phyloP scores from a whole-genome alignment of 2,797 vertebrate genomes.

The Rhincodon typus region DNA sequence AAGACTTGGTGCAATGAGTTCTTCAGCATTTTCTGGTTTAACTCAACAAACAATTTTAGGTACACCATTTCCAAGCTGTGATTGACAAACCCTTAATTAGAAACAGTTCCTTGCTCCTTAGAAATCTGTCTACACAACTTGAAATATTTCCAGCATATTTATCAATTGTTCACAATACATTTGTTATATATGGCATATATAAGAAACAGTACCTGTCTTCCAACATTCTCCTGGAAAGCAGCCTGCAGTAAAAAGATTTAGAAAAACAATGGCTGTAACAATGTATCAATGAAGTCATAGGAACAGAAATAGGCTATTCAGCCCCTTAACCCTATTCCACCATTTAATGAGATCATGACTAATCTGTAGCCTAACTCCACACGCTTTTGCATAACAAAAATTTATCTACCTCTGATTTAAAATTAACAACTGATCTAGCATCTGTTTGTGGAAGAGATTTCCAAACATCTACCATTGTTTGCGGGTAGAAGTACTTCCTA shows the following conservation, averaged over 20 bases:
- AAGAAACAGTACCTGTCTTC: constrained; percentile 80
- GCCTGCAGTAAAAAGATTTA: constrained; percentile 64
- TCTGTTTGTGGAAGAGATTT: too few relatives aligned
- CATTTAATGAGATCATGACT: too few relatives aligned
- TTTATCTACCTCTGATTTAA: too few relatives aligned
- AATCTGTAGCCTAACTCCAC: too few relatives aligned
- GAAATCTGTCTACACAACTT: not conserved
- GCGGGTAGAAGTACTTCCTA: too few relatives aligned
- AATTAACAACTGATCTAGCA: too few relatives aligned
- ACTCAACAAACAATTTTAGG: not conserved
- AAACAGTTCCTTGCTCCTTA: not conserved
- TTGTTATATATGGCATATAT: not conserved
- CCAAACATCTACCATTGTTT: too few relatives aligned
- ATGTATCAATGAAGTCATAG: not conserved
- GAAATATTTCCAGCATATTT: not conserved
- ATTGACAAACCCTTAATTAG: not conserved
- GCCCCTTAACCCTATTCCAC: too few relatives aligned
- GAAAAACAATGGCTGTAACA: not conserved
- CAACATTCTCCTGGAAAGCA: constrained; percentile 99
- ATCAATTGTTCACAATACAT: not conserved
- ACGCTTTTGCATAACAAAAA: too few relatives aligned
- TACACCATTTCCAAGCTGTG: not conserved
- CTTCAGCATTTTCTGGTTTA: not conserved
- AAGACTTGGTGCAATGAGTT: not conserved
- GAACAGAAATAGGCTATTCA: too few relatives aligned